A percentile compares a stretch with the other conserved stretches of the same genome.
These are phyloP conservation scores for Tragelaphus strepsiceros DNA, from an alignment of 2,113 vertebrate genomes.

Conservation along the genomic window DNA sequence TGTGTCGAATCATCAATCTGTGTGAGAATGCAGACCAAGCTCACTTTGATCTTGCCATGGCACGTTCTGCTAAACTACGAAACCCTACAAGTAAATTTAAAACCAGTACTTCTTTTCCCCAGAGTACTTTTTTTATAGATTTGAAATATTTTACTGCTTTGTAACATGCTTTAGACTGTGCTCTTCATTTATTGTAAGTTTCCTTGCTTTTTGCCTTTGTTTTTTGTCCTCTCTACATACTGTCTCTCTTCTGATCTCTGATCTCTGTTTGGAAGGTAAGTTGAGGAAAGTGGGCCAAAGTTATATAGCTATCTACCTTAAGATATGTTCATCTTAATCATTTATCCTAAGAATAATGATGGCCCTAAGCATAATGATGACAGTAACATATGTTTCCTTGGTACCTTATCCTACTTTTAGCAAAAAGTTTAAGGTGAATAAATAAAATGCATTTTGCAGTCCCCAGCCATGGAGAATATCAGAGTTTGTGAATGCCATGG, in stretches of 20 bases:
- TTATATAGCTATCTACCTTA: too few species aligned
- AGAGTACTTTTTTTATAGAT: not conserved
- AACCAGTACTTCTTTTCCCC: not conserved
- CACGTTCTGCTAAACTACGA: slow-evolving; percentile 88
- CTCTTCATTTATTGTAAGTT: not conserved
- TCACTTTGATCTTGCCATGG: slow-evolving; percentile 94
- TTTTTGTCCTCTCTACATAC: not conserved
- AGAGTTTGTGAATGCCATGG: not conserved
- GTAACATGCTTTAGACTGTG: not conserved
- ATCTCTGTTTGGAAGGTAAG: not conserved
- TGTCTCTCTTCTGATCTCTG: not conserved
- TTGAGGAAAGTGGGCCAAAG: not conserved
- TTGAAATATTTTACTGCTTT: not conserved
- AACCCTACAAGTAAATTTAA: slow-evolving; percentile 91
- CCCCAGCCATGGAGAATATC: not conserved
- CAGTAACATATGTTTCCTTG: not conserved
- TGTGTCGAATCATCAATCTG: slow-evolving; percentile 94
- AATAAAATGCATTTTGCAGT: not conserved
- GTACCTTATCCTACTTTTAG: not conserved
- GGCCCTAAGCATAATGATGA: not conserved
- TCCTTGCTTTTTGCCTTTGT: not conserved
- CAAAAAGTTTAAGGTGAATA: not conserved
- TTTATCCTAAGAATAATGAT: not conserved
- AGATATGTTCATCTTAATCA: not conserved
- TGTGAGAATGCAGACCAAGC: slow-evolving; percentile 93